Evolutionary conservation across 2,888 invertebrate species (phyloP), one percentile per base, ranked within the genome.

Genomic region (Nemotelus pantherinus): DNA sequence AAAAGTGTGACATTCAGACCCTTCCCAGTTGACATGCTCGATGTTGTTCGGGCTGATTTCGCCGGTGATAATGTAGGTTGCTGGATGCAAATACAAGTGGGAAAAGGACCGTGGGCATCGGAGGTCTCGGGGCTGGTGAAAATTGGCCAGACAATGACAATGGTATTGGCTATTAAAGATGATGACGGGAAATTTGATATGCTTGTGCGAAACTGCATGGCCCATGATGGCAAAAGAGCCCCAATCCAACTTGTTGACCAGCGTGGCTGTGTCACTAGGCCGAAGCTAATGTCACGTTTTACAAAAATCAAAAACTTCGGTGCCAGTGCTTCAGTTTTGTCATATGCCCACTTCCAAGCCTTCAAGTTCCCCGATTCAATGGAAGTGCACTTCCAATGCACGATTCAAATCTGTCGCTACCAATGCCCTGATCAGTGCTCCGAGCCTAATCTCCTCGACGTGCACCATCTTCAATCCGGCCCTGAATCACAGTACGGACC

Each of bases 21-120:
- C 0, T 97, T 97, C 91, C 96, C 96, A 0, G 97, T 97, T 1
- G 97, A 97, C 85, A 97, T 96, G 96, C 85, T 97, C 76, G 96
- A 97, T 85, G 96, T 97, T 3, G 96, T 97, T n/a, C 89, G 96
- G 75, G 96, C 97, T 2, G 96, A 97, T 83, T 97, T 97, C 82
- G 96, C 96, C 78, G 97, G 97, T 0, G 97, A 97, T 83, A 97
- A 97, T 84, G 96, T 97, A 2, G 96, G 96, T 39, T 97, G 97
- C 88, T 97, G 97, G 97, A 97, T 97, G 97, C 96, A 97, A 85
- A 97, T 97, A 81, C 97, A 97, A 89, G 95, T 96, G 3, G 96
- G 96, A 58, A 96, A 95, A 85, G 96, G 96, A 43, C 97, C 97
- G 0, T 97, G 97, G 96, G 96, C 97, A 7, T 95, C 96, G 0